Evolutionary conservation across 2,113 vertebrate genomes (phyloP), one percentile per base, ranked within the genome.

Genomic region (Triplophysa dalaica): DNA sequence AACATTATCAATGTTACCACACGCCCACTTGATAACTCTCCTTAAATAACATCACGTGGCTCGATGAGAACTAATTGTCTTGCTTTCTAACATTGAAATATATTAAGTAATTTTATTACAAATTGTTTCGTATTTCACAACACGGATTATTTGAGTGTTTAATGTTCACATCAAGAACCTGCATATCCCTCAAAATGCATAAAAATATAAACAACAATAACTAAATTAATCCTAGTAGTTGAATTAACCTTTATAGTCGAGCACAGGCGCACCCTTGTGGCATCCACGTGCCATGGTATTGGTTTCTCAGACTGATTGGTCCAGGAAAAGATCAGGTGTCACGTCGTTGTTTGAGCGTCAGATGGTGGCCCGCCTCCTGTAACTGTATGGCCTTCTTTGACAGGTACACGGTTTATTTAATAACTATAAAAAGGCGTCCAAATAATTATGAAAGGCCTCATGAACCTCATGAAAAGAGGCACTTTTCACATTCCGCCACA

Each of bases 221-320:
- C 48, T 14, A 8, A 2, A 7, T 50, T 14, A 4, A 50, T 13
- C 48, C 14, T 38, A 38, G 14, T 14, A 50, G 48, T 13, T 50
- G 1, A 50, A 50, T 50, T 50, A 17, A 52, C 24, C 48, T 54
- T 24, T 19, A 22, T 56, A 50, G 38, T n/a, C 58, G 17, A 75
- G 33, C 73, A 29, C 60, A 45, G 8, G 61, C 83, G 73, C 83
- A 80, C 62, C 73, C 22, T 12, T 22, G 78, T 83, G 84, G 81
- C 60, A 60, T 13, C 3, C 22, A 33, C n/a, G 16, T 13, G 81
- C 26, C 29, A 73, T 19, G 65, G 61, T 77, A 33, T n/a, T 17
- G 38, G 33, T 24, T 19, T 58, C 60, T 58, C 72, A 21, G 24
- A 68, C 45, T 21, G 19, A 24, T 26, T 0, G 11, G 21, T 67